Percentiles rank a stretch among this genome's conserved stretches.
These are phyloP conservation scores for Drosophila kohkoa DNA, from an alignment of 1,140 invertebrate species.

Conservation along the genomic window DNA sequence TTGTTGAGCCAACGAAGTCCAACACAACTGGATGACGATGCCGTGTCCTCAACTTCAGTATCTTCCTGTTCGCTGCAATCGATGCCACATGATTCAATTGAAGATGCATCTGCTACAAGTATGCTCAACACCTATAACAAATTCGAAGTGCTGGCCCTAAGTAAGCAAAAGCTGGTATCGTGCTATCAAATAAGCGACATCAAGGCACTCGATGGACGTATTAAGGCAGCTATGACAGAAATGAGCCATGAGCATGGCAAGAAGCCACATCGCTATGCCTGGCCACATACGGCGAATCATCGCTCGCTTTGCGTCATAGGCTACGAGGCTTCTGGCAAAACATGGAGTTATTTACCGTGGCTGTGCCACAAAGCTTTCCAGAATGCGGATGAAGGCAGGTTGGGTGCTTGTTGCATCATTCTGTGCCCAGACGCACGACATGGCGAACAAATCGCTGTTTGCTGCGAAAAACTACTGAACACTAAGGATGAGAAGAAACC, in stretches of 20 bases:
- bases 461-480: conserved; percentile 25
- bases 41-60: neutral
- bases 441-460: conserved; percentile 32
- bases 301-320: conserved; percentile 60
- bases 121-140: neutral
- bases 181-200: conserved; percentile 2
- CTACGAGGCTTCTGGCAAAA: conserved; percentile 57
- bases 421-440: conserved; percentile 29
- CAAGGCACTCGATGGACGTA: neutral
- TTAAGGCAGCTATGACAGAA: neutral
- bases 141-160: conserved; percentile 25
- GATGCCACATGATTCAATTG: neutral
- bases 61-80: neutral
- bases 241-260: neutral
- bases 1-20: neutral
- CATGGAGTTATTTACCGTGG: conserved; percentile 66
- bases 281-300: conserved; percentile 52
- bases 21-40: too few relatives aligned
- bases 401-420: conserved; percentile 62
- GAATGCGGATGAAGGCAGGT: neutral
- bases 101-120: neutral
- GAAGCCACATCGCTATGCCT: conserved; percentile 59
- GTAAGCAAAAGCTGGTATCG: neutral
- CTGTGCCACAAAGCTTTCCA: conserved; percentile 46
- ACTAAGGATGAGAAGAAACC: neutral